Evolutionary conservation across 1,140 invertebrate species (phyloP).

Genomic region (Camponotus vicinus): DNA sequence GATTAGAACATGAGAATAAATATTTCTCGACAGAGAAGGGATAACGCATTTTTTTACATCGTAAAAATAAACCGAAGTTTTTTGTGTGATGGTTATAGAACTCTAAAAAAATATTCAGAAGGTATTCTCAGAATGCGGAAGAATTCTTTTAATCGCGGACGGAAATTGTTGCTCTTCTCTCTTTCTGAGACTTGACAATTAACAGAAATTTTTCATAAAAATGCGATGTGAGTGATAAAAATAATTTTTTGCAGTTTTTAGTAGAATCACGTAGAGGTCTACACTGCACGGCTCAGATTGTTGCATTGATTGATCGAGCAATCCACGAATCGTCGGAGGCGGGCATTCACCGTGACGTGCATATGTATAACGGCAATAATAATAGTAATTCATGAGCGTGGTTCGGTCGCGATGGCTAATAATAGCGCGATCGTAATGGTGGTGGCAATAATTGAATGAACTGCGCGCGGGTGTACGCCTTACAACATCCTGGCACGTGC

Average conservation of each 20-base stretch:
- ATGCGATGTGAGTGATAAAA: background rate
- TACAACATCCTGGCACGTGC: slow-evolving; percentile 85
- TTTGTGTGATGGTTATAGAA: background rate
- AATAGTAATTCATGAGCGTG: slow-evolving; percentile 65
- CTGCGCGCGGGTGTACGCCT: slow-evolving; percentile 69
- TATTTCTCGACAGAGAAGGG: background rate
- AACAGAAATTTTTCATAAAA: background rate
- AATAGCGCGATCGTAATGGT: slow-evolving; percentile 80
- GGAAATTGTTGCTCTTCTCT: background rate
- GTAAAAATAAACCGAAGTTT: slow-evolving; percentile 12
- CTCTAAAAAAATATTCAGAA: background rate
- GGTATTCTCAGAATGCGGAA: background rate
- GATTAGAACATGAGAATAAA: background rate
- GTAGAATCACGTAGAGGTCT: too few species aligned
- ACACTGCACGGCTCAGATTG: background rate
- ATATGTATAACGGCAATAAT: slow-evolving; percentile 39
- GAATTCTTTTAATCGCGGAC: background rate
- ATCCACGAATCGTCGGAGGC: slow-evolving; percentile 25
- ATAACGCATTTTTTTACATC: background rate
- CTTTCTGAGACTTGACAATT: background rate
- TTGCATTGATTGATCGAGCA: background rate
- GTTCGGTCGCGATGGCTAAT: slow-evolving; percentile 74
- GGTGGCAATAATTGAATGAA: slow-evolving; percentile 80
- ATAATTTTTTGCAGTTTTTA: background rate
- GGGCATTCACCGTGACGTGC: slow-evolving; percentile 10